These are phyloP conservation scores for Cryptocheilus praepositus DNA, from an alignment of 2,888 invertebrate genomes.

Conservation along the genomic window DNA sequence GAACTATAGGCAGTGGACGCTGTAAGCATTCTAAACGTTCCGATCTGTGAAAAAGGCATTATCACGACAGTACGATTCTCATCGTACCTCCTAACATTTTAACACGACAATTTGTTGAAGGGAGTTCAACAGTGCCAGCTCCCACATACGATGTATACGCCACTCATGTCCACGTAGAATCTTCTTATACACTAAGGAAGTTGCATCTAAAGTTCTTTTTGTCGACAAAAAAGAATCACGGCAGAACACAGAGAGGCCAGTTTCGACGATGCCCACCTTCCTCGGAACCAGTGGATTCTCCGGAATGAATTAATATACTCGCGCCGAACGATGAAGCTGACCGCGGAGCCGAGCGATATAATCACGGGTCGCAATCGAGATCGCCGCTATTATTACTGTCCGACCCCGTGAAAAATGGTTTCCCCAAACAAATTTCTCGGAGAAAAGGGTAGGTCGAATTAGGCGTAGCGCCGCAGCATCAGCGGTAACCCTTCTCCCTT, in stretches of 20 bases:
- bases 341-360: slow-evolving; percentile 42
- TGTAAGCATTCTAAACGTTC: too few species aligned
- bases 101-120: too few species aligned
- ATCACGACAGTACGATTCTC: too few species aligned
- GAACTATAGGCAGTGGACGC: not conserved
- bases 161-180: too few species aligned
- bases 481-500: too few species aligned
- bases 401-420: slow-evolving; percentile 71
- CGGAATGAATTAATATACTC: slow-evolving; percentile 48
- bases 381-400: slow-evolving; percentile 67
- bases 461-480: slow-evolving; percentile 37
- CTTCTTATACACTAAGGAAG: too few species aligned
- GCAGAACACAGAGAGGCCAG: not conserved
- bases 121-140: too few species aligned
- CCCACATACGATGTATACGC: too few species aligned
- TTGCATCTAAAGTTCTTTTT: too few species aligned
- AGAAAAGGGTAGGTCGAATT: slow-evolving; percentile 64
- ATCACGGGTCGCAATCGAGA: slow-evolving; percentile 56
- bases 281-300: slow-evolving; percentile 29
- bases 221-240: too few species aligned
- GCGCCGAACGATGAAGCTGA: slow-evolving; percentile 3
- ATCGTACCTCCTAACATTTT: too few species aligned
- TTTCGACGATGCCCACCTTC: slow-evolving; percentile 1
- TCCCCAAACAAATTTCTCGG: slow-evolving; percentile 68
- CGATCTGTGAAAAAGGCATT: too few species aligned